Conservation (phyloP, 2,888 invertebrate genomes). For the Drosophila mettleri region DNA sequence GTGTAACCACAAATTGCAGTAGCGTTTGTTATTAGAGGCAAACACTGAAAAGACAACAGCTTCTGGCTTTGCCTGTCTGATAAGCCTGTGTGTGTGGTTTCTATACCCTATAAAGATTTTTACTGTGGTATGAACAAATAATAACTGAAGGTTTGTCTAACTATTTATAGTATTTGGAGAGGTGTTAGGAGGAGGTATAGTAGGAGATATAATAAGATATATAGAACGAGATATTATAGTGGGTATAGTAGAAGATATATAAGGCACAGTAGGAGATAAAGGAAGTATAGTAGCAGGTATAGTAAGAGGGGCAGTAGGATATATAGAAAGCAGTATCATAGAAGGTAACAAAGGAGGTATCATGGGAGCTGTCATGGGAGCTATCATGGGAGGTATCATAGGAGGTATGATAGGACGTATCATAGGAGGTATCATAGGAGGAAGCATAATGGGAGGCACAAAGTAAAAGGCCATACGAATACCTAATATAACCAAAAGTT, state of each 20-base stretch:
- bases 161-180: not conserved
- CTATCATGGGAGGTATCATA: not conserved
- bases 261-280: not conserved
- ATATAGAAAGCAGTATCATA: no score
- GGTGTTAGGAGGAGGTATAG: not conserved
- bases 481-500: not conserved
- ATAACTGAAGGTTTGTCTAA: not conserved
- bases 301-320: not conserved
- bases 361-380: not conserved
- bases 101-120: conserved; percentile 3
- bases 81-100: conserved; percentile 44
- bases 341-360: no score
- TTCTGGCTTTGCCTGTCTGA: conserved; percentile 43
- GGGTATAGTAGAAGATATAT: not conserved
- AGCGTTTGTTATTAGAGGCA: conserved; percentile 47
- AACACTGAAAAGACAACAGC: conserved; percentile 32
- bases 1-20: conserved; percentile 52
- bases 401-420: not conserved
- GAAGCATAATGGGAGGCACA: not conserved
- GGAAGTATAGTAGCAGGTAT: not conserved
- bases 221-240: not conserved
- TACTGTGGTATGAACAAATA: not conserved
- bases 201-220: not conserved
- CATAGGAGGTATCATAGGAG: not conserved
- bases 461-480: not conserved